Conservation (phyloP, 1,140 invertebrate genomes). For the Prorops nasuta region DNA sequence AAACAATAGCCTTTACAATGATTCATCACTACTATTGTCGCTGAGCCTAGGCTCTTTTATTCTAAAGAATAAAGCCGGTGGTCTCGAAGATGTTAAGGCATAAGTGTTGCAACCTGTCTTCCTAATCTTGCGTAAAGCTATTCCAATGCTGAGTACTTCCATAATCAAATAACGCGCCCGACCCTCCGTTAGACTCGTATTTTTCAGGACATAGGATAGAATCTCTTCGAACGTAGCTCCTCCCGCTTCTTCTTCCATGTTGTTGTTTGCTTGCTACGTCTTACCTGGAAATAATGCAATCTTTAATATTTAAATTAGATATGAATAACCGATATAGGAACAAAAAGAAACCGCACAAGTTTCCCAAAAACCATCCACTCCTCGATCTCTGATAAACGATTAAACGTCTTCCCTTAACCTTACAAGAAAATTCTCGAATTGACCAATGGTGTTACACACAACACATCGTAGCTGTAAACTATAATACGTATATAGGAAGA, state of each 20-base stretch:
- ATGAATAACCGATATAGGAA: no score
- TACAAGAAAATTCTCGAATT: no score
- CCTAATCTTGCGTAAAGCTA: slow-evolving; percentile 39
- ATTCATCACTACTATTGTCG: slow-evolving; percentile 27
- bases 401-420: no score
- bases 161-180: slow-evolving; percentile 33
- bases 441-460: no score
- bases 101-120: slow-evolving; percentile 33
- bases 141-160: slow-evolving; percentile 38
- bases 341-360: no score
- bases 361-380: slow-evolving; percentile 11
- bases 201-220: slow-evolving; percentile 39
- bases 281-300: no score
- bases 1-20: not conserved
- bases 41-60: slow-evolving; percentile 33
- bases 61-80: slow-evolving; percentile 18
- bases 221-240: slow-evolving; percentile 42
- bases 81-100: slow-evolving; percentile 19
- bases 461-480: no score
- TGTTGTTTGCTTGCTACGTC: slow-evolving; percentile 4
- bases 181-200: slow-evolving; percentile 30
- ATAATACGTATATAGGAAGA: no score
- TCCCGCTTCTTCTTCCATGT: slow-evolving; percentile 10
- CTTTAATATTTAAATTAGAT: no score
- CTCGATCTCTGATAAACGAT: no score